A percentile compares a stretch with the other conserved stretches of the same genome.
Conservation (phyloP, 2,113 vertebrate species). For the Hemicordylus capensis region DNA sequence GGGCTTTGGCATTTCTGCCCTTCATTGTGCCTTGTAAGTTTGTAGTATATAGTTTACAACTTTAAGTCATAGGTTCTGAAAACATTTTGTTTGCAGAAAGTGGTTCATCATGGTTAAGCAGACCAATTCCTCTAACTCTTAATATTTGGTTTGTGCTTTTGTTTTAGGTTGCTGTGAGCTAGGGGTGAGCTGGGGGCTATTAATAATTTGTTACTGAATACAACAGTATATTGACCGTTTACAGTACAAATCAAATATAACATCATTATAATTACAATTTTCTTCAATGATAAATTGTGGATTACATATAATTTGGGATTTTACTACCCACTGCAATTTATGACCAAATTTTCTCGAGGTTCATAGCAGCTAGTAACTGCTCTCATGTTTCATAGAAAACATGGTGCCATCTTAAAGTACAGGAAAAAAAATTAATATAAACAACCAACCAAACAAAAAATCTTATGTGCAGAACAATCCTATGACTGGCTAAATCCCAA, state of each 20-base stretch:
- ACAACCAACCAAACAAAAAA: slow-evolving; percentile 74
- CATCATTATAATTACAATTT: slow-evolving; percentile 72
- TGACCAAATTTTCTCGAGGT: slow-evolving; percentile 70
- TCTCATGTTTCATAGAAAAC: slow-evolving; percentile 69
- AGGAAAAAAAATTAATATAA: slow-evolving; percentile 87
- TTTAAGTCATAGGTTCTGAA: slow-evolving; percentile 40
- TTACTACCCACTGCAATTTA: slow-evolving; percentile 76
- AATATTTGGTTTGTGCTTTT: not conserved
- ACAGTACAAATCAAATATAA: slow-evolving; percentile 66
- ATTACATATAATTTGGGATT: slow-evolving; percentile 72
- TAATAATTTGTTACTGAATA: slow-evolving; percentile 60
- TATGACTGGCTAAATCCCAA: not conserved
- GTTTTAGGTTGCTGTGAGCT: slow-evolving; percentile 30
- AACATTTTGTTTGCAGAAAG: slow-evolving; percentile 38
- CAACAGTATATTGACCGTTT: slow-evolving; percentile 69
- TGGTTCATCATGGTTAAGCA: slow-evolving; percentile 44
- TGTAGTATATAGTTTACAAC: slow-evolving; percentile 34
- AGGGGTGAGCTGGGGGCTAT: slow-evolving; percentile 49
- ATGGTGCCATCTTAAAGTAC: slow-evolving; percentile 77
- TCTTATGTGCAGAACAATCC: slow-evolving; percentile 50
- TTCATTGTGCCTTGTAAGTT: slow-evolving; percentile 28
- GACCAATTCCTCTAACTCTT: slow-evolving; percentile 32
- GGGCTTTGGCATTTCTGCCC: slow-evolving; percentile 44
- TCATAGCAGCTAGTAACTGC: slow-evolving; percentile 66
- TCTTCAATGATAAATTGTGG: slow-evolving; percentile 71